Evolutionary conservation across 2,888 invertebrate species (phyloP), one percentile per base, ranked within the genome.

Genomic region (Oscheius myriophilus): DNA sequence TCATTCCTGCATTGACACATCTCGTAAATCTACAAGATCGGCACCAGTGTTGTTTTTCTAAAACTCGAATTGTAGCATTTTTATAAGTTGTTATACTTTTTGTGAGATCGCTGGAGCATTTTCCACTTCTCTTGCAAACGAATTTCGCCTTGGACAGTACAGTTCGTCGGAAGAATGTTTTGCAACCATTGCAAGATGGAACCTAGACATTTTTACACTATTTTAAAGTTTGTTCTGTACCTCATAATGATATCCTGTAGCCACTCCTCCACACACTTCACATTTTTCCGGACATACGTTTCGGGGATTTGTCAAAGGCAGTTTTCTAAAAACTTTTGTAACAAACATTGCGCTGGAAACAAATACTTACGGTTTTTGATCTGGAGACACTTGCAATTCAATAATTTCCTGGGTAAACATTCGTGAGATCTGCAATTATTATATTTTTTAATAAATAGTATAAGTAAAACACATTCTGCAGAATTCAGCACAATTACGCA

Each of bases 111-210:
- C 74, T 67, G 59, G 70, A 73, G 52, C 81, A 81, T 16, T 71
- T 71, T 21, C 78, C 81, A 25, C 72, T 75, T 64, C 77, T 73
- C 18, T 76, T 64, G 51, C 81, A 81, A 11, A 41, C 42, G 64
- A 76, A 81, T 0, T 49, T 67, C 14, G 76, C 58, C n/a, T 72
- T 72, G 25, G 73, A 67, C 65, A 81, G 73, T n/a, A 81, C 69
- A 11, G 81, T 81, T 16, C 79, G 63, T 42, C 81, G 63, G 51
- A 79, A 81, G 61, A 81, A 81, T 11, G 81, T 81, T 61, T 81
- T 81, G 68, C 81, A 81, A 21, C 81, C 81, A 66, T 81, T 81
- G 68, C 81, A 81, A 1, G 76, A 72, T 18, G 79, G 73, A 41
- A 76, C 76, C 78, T 78, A 52, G 16, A 71, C 67, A 54, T 21